Percentiles rank a stretch among this genome's conserved stretches.
These are phyloP conservation scores for Drosophila rufa DNA, from an alignment of 1,140 invertebrate genomes.

Conservation along the genomic window DNA sequence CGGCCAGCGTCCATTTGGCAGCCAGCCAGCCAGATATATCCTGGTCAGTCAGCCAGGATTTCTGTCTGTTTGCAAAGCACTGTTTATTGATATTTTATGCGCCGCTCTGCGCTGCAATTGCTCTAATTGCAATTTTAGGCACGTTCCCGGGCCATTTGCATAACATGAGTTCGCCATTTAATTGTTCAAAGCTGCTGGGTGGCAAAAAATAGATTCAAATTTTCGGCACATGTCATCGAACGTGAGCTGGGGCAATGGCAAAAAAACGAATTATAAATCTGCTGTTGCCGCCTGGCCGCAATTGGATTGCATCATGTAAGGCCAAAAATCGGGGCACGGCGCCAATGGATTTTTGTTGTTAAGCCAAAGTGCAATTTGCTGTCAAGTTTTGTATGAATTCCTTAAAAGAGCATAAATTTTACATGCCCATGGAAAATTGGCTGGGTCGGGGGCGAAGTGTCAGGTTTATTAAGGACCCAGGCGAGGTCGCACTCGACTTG, in stretches of 20 bases:
- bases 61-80: conserved; percentile 41
- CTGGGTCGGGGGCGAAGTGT: conserved; percentile 15
- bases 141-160: conserved; percentile 71
- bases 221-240: conserved; percentile 44
- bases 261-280: conserved; percentile 47
- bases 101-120: conserved; percentile 52
- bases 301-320: conserved; percentile 40
- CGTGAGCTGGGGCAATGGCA: conserved; percentile 2
- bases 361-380: conserved; percentile 77
- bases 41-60: conserved; percentile 14
- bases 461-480: conserved; percentile 59
- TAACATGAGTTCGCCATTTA: conserved; percentile 69
- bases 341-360: conserved; percentile 49
- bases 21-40: conserved; percentile 4
- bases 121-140: conserved; percentile 79
- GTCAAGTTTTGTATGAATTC: conserved; percentile 73
- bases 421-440: conserved; percentile 29
- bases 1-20: conserved; percentile 28
- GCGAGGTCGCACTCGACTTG: conserved; percentile 43
- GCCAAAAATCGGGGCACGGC: conserved; percentile 3
- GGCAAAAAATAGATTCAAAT: conserved; percentile 36
- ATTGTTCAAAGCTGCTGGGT: conserved; percentile 48
- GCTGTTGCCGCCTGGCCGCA: conserved; percentile 6
- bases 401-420: conserved; percentile 70
- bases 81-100: conserved; percentile 81